phyloP scores from a whole-genome alignment of 2,888 invertebrate species.

The Parnassius glacialis region DNA sequence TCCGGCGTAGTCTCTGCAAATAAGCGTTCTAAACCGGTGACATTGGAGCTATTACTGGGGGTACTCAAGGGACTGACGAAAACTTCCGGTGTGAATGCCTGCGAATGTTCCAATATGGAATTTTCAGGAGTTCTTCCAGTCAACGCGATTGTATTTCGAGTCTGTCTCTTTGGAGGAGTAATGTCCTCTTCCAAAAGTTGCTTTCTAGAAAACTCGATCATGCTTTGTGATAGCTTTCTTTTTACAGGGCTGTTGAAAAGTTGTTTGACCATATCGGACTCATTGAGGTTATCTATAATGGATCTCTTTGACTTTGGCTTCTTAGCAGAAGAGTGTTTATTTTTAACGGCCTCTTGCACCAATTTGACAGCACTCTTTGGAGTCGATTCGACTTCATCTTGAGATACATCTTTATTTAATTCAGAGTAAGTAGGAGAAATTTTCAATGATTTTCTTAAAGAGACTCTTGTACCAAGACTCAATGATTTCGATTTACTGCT shows the following conservation, averaged over 20 bases:
- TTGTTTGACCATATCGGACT: slow-evolving; percentile 66
- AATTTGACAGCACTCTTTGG: slow-evolving; percentile 61
- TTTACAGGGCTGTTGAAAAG: slow-evolving; percentile 74
- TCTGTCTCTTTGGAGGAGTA: slow-evolving; percentile 30
- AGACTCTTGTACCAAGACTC: slow-evolving; percentile 19
- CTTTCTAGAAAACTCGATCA: slow-evolving; percentile 64
- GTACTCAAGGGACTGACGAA: slow-evolving; percentile 61
- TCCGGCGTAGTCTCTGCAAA: slow-evolving; percentile 47
- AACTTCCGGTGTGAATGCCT: slow-evolving; percentile 50
- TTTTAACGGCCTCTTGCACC: slow-evolving; percentile 64
- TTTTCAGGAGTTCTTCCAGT: slow-evolving; percentile 39
- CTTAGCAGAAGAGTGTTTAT: slow-evolving; percentile 72
- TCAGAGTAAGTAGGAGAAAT: slow-evolving; percentile 32
- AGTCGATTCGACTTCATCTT: slow-evolving; percentile 52
- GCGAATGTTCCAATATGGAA: slow-evolving; percentile 42
- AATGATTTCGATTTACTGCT: slow-evolving; percentile 44
- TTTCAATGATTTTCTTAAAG: slow-evolving; percentile 31
- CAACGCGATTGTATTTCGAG: slow-evolving; percentile 45
- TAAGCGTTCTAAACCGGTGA: slow-evolving; percentile 50
- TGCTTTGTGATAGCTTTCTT: slow-evolving; percentile 72
- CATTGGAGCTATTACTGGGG: slow-evolving; percentile 47
- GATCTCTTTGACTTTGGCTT: slow-evolving; percentile 71
- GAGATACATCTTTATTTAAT: slow-evolving; percentile 17
- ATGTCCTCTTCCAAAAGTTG: slow-evolving; percentile 50
- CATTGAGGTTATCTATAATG: slow-evolving; percentile 67